Evolutionary conservation across 2,113 vertebrate genomes (phyloP), one percentile per base, ranked within the genome.

Genomic region (Pelecanus crispus): DNA sequence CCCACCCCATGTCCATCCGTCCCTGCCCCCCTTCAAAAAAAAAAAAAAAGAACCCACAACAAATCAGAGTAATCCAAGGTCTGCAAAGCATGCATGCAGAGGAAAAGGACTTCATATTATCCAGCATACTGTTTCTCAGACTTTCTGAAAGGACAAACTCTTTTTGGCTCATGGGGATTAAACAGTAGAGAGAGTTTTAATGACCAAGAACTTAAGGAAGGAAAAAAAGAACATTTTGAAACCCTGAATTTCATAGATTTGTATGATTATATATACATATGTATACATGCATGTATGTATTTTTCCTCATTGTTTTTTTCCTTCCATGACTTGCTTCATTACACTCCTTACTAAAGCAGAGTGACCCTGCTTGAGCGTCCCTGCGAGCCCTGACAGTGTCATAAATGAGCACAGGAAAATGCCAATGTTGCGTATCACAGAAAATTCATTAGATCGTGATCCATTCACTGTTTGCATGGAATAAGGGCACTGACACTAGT

Each of bases 1-100:
- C 4, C 2, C 34, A 13, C 8, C 3, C 31, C 4, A 3, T 8
- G 14, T 59, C 26, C 1, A 0, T 40, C 44, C 10, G 10, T 19
- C 45, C 9, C 19, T 6, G 7, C 4, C 10, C 14, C 14, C 26
- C 4, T 1, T 5, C 6, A 11, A 29, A 50, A 13, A 53, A 63
- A 25, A 5, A 10, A 24, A 50, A 13, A 53, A 63, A 29, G 26
- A 81, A 31, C 25, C 7, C 42, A 62, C 11, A 82, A 63, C 29
- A 71, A 32, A 82, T 32, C 71, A 73, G 36, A 71, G 61, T 67
- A 63, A 75, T 34, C 22, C 12, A 42, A 82, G 34, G n/a, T 40
- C 53, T 25, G 45, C 36, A 73, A 70, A 92, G 53, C 14, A 61
- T 14, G 16, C 65, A 44, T 31, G 44, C 28, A n/a, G 4, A 75